These are phyloP conservation scores for Drosophila sechellia DNA, from an alignment of 1,140 invertebrate genomes.

Conservation along the genomic window DNA sequence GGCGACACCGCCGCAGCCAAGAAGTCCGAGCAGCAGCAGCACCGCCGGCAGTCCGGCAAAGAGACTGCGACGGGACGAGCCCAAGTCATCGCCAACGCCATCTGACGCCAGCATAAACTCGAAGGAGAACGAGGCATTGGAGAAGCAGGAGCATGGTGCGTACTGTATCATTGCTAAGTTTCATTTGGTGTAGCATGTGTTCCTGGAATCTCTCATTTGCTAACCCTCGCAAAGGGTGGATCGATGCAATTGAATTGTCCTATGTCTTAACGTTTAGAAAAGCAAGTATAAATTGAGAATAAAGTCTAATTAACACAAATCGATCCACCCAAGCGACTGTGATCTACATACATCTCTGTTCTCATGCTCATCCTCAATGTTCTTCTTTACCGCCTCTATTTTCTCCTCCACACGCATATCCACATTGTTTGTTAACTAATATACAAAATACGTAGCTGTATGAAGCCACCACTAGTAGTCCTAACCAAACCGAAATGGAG, in stretches of 20 bases:
- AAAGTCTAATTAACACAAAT: background rate
- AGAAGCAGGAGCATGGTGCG: conserved; percentile 69
- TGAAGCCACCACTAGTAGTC: conserved; percentile 18
- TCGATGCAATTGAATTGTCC: background rate
- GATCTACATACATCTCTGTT: background rate
- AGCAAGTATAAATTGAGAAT: background rate
- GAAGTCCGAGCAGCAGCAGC: conserved; percentile 46
- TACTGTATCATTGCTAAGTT: background rate
- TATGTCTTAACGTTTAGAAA: no score
- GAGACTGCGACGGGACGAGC: conserved; percentile 33
- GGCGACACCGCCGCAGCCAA: conserved; percentile 12
- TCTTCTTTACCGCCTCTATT: conserved; percentile 43
- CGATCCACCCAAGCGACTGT: background rate
- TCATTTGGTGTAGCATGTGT: background rate
- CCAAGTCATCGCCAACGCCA: conserved; percentile 67
- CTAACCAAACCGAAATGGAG: conserved; percentile 16
- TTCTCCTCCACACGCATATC: conserved; percentile 66
- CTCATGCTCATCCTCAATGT: conserved; percentile 32
- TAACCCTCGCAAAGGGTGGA: background rate
- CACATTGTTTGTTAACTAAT: conserved; percentile 28
- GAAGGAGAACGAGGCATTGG: conserved; percentile 78
- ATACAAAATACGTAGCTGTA: conserved; percentile 10
- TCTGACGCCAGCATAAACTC: conserved; percentile 77
- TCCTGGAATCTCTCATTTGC: background rate
- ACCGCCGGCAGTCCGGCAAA: conserved; percentile 53